Conservation (phyloP, 2,113 vertebrate genomes). For the Ptyas mucosa region DNA sequence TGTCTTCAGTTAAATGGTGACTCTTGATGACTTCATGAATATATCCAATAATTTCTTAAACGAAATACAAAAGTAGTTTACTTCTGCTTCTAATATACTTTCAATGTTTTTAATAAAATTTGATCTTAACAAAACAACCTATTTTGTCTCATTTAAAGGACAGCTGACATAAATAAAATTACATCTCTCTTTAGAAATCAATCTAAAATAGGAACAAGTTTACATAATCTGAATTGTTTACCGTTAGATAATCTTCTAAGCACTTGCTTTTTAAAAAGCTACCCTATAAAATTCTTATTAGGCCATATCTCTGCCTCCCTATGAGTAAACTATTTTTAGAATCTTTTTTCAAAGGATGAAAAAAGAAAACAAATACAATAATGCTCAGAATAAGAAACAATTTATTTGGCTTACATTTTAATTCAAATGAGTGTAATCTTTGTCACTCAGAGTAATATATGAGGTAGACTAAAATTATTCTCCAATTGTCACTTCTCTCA, state of each 20-base stretch:
- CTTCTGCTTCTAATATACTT: background rate
- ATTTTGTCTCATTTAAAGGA: conserved; percentile 2
- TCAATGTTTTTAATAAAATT: background rate
- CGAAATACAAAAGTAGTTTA: background rate
- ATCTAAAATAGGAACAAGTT: background rate
- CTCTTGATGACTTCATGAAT: background rate
- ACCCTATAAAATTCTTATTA: background rate
- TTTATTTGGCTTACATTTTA: background rate
- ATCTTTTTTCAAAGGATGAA: background rate
- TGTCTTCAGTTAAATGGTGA: background rate
- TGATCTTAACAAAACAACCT: background rate
- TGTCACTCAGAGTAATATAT: background rate
- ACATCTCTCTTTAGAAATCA: background rate
- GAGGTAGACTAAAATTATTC: background rate
- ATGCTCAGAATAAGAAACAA: too few species aligned
- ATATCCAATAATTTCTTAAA: background rate
- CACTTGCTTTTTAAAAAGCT: background rate
- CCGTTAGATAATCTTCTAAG: background rate
- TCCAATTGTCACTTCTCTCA: background rate
- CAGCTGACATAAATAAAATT: background rate
- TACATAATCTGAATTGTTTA: background rate
- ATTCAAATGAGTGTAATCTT: background rate
- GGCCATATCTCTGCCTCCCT: background rate
- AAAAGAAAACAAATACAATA: background rate
- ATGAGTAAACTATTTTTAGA: background rate